Evolutionary conservation across 2,113 vertebrate genomes (phyloP).

Genomic region (Chloropsis hardwickii): DNA sequence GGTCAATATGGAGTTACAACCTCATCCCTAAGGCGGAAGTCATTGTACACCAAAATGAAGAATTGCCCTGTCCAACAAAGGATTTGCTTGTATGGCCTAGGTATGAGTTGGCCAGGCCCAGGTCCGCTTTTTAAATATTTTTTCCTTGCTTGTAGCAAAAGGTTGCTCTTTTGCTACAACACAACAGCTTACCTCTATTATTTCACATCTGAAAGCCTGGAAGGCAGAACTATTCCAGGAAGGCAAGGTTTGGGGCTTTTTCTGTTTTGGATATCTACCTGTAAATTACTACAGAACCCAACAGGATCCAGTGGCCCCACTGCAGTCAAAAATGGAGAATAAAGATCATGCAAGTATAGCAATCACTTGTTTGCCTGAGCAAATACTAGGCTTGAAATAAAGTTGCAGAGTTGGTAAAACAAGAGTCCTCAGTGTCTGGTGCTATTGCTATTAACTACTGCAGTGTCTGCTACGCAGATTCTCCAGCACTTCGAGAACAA

Average conservation of each 20-base stretch:
- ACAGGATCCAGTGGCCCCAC: background rate
- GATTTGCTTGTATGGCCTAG: background rate
- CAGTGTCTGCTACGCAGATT: background rate
- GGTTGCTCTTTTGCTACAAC: background rate
- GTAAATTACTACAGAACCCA: background rate
- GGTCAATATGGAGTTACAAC: background rate
- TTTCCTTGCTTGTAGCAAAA: background rate
- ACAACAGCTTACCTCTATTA: background rate
- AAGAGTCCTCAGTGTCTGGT: background rate
- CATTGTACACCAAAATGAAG: background rate
- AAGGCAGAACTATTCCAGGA: background rate
- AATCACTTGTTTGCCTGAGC: fast-evolving
- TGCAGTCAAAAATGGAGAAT: background rate
- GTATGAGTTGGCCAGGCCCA: background rate
- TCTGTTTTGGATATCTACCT: background rate
- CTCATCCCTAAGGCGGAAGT: background rate
- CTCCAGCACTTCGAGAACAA: background rate
- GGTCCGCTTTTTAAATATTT: background rate
- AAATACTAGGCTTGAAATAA: background rate
- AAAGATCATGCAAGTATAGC: background rate
- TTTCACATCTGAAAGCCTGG: background rate
- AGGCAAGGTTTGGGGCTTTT: background rate
- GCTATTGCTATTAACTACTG: background rate
- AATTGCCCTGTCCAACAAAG: background rate
- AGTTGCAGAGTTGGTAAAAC: background rate